These are phyloP conservation scores for Megalonaias nervosa DNA, from an alignment of 1,140 invertebrate genomes.

Conservation along the genomic window DNA sequence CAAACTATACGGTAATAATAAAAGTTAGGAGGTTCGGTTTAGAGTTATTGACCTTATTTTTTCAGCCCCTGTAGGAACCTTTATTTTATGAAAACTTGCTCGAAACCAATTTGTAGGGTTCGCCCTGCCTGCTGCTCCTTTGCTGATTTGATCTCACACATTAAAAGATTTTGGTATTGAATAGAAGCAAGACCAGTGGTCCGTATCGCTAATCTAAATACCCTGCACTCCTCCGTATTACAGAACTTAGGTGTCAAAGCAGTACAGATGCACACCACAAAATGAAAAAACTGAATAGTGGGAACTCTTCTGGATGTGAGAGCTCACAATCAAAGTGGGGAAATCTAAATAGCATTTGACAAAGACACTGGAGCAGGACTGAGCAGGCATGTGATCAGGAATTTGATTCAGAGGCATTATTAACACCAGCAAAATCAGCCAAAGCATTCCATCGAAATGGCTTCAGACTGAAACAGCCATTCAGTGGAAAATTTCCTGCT, in stretches of 20 bases:
- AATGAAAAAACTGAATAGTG: background rate
- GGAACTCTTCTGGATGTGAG: background rate
- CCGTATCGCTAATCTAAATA: background rate
- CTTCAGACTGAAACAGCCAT: background rate
- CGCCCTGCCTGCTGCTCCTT: too few species aligned
- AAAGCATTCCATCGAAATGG: background rate
- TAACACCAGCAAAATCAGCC: background rate
- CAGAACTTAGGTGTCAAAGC: background rate
- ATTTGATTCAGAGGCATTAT: background rate
- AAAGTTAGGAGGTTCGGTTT: too few species aligned
- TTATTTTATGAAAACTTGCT: too few species aligned
- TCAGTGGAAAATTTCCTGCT: conserved; percentile 1
- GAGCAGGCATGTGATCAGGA: background rate
- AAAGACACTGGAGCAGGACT: background rate
- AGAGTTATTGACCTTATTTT: too few species aligned
- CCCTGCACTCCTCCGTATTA: background rate
- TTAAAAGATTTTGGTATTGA: background rate
- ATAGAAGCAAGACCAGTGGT: background rate
- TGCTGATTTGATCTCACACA: background rate
- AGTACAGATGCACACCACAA: conserved; percentile 1
- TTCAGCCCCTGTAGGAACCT: too few species aligned
- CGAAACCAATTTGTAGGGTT: too few species aligned
- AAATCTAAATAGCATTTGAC: background rate
- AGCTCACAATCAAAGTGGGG: background rate
- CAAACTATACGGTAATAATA: too few species aligned